Percentiles rank a stretch among this genome's conserved stretches.
Evolutionary conservation across 2,797 vertebrate species (phyloP).

Genomic region (Parauchenoglanis ngamensis): DNA sequence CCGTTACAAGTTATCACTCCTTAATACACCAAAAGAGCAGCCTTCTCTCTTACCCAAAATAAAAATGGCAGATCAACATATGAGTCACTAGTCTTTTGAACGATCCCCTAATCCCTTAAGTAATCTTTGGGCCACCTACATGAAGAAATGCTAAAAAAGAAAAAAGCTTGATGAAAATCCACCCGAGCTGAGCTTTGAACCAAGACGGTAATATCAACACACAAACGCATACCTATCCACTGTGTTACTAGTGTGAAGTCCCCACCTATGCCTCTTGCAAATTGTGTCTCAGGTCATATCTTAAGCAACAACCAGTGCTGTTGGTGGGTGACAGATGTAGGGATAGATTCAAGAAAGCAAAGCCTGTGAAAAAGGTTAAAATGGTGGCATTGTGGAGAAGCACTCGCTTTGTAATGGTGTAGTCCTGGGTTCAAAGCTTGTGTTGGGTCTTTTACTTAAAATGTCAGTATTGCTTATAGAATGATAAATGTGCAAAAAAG

Average conservation of each 20-base stretch:
- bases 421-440: background rate
- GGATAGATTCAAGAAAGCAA: background rate
- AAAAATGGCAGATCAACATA: background rate
- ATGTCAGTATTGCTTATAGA: background rate
- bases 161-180: background rate
- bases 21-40: background rate
- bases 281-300: background rate
- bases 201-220: accelerated
- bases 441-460: background rate
- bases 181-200: background rate
- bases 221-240: background rate
- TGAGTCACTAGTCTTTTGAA: background rate
- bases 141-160: background rate
- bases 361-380: background rate
- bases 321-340: too few species aligned
- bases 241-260: too few species aligned
- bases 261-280: accelerated
- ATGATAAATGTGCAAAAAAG: too few species aligned
- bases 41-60: background rate
- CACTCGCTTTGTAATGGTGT: background rate
- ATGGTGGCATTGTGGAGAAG: background rate
- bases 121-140: background rate
- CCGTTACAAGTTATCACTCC: background rate
- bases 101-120: background rate
- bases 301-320: too few species aligned